Base-by-base conservation (phyloP, 2,888 invertebrate genomes). In the Sinohyriopsis cumingii region DNA sequence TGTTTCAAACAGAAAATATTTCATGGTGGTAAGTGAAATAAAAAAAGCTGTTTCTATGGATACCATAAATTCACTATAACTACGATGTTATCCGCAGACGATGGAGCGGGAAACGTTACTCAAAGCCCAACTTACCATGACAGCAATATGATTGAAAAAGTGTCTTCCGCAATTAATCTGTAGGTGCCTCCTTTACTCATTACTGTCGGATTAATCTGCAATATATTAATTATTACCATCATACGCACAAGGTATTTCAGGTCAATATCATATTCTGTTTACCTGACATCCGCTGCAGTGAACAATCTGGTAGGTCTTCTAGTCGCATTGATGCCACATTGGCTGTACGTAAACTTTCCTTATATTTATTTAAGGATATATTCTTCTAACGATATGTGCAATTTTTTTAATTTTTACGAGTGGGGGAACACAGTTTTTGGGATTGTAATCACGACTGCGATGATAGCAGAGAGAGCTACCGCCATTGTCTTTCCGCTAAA, bases 341-440 rank as follows among this genome's bases (percentile, higher is more conserved):
- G 85, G 85, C 19, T 85, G 54, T 81, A 81, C 55, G 80, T 84
- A 5, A 83, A 81, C 60, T 82, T 80, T 69, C 83, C 84, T 2
- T 68, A 72, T 1, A 69, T 73, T 3, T 81, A 78, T 59, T 63
- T 72, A 3, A 67, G 81, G 45, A 76, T 75, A 0, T 72, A 73
- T 0, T 72, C 71, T 20, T 75, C 80, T 1, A 76, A 82, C 62
- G 55, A 75, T 20, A 78, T 84, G 79, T 85, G 85, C 67, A 82
- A 82, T 67, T 82, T 84, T 67, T 78, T 85, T 56, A 83, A 83
- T 59, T 85, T 85, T 67, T 84, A 82, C 68, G 85, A 84, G 9
- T 81, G 79, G 73, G 80, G 82, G 25, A 82, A 82, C 63, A 80
- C 80, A 60, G 85, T 83, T 68, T 72, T 82, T 20, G 81, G 81